Base-by-base conservation (phyloP, 1,140 invertebrate species). In the Bombus soroeensis region DNA sequence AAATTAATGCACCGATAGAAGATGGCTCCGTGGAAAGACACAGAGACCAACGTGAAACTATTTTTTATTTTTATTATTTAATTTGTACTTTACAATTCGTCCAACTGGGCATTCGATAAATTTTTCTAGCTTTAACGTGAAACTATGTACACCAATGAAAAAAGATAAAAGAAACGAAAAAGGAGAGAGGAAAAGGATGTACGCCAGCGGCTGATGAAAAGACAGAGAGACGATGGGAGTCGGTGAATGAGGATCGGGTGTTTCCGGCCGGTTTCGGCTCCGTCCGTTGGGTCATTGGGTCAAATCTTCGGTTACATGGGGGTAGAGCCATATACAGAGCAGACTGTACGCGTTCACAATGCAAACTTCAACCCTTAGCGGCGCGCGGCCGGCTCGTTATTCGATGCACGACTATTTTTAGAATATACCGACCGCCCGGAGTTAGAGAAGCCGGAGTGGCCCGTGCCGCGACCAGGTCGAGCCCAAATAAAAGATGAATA, bases 351-450 rank as follows among this genome's bases (percentile, higher is more conserved):
- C 88, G 88, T 92, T 92, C 91, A 93, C 92, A 94, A 94, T 94
- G 91, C 93, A 94, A 94, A 93, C 93, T 93, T 91, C 86, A 90
- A 88, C 86, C 86, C 68, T 87, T 81, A 59, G 66, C 80, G 57
- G 72, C 25, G 64, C n/a, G 64, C 76, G 70, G 81, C 90, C 90
- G 85, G 85, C 88, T 90, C 93, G 85, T 91, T 91, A 91, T 91
- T 93, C 91, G 91, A 93, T 93, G 92, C 89, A 75, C 85, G 85
- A 81, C 92, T 94, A 94, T 94, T 94, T 94, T 94, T 94, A 94
- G 94, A 93, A 90, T 34, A 88, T 66, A 83, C 66, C 79, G 73
- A 80, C 83, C 81, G 76, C 71, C 75, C 78, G 64, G 84, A 76
- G 39, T 78, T 34, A 81, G 76, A 82, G 47, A 18, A 47, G 47